Evolutionary conservation across 2,888 invertebrate species (phyloP), one percentile per base, ranked within the genome.

Genomic region (Sphinx pinastri): DNA sequence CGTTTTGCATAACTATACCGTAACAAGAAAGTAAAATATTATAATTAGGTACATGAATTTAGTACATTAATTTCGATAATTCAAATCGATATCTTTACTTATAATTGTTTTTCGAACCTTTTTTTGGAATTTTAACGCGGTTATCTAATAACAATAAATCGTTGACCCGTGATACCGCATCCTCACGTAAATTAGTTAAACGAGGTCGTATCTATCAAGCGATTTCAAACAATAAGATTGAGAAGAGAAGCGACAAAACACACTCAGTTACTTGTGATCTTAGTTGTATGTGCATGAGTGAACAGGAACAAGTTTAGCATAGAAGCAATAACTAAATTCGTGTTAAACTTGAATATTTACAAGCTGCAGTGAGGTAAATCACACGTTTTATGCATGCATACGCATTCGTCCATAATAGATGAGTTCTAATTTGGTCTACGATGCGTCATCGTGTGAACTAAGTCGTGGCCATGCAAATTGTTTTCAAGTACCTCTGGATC

Each of bases 331-430:
- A 49, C 49, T 19, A 16, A 63, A 63, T 63, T 63, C 63, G 7
- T 47, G n/a, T 47, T 63, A 63, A 63, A 63, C 49, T 63, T 63
- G 49, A 63, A 63, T 49, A 63, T 63, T 63, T 63, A 63, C 19
- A 12, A 19, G 47, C 6, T 49, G 19, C 63, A 49, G 19, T 19
- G 63, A 25, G 63, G 63, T 63, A 63, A 63, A 60, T 60, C 63
- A 63, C 63, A 25, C 49, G 63, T 63, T 63, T 55, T 49, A 58
- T 58, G 58, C 63, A 63, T 63, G 63, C 49, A 63, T 63, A 63
- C 49, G 47, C 63, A 49, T 63, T 63, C 63, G 63, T 63, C 63
- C 63, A 63, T 63, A 63, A 13, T 19, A 63, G 49, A 63, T 63
- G 63, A 49, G 63, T 47, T 63, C 63, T 63, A 63, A 63, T 63